Conservation (phyloP, 2,888 invertebrate species). For the Labia minor region DNA sequence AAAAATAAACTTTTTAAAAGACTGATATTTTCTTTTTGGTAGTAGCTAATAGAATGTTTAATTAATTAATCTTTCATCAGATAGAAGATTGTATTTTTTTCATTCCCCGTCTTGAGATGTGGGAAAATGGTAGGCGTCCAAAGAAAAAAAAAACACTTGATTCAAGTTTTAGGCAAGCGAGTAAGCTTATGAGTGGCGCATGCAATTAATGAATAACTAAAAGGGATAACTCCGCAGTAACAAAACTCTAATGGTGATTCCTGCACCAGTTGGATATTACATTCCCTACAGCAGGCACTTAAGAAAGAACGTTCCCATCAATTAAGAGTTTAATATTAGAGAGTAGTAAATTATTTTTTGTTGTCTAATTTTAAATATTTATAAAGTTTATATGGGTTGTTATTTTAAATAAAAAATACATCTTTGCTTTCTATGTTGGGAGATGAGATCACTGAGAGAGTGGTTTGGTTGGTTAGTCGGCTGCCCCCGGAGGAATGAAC, state of each 20-base stretch:
- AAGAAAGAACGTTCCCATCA: constrained; percentile 13
- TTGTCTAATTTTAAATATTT: constrained; percentile 13
- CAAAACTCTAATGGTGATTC: constrained; percentile 13
- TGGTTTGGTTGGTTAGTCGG: too few species aligned
- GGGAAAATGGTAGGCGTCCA: neutral
- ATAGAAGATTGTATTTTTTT: too few species aligned
- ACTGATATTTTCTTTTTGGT: too few species aligned
- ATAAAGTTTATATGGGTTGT: neutral
- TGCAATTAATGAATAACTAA: constrained; percentile 13
- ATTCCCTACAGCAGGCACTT: neutral
- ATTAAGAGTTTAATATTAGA: constrained; percentile 13
- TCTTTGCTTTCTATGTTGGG: too few species aligned
- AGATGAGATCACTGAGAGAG: too few species aligned
- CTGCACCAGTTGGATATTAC: constrained; percentile 13
- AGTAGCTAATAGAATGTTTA: too few species aligned
- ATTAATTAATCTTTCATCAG: too few species aligned
- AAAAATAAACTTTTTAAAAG: too few species aligned
- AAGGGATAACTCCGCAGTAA: constrained; percentile 13
- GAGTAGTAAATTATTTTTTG: constrained; percentile 13
- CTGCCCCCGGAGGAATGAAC: too few species aligned
- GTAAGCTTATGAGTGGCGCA: constrained; percentile 4
- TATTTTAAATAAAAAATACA: neutral
- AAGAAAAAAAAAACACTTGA: neutral
- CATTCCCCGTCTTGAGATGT: neutral
- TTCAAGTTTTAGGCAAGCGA: constrained; percentile 4